These are phyloP conservation scores for Fulmarus glacialis DNA, from an alignment of 2,113 vertebrate species.

Conservation along the genomic window DNA sequence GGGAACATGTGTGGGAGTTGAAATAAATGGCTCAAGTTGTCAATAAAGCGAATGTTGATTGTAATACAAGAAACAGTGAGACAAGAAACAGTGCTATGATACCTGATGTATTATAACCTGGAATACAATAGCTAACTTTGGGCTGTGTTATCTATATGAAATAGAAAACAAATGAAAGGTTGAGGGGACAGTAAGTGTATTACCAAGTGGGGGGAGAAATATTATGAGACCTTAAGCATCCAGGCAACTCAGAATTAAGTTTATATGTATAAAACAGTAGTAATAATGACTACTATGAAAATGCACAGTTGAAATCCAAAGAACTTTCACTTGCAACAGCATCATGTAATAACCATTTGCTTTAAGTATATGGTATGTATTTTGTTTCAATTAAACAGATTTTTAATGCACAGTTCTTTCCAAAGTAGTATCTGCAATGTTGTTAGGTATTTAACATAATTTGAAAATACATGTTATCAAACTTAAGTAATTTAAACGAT, in stretches of 20 bases:
- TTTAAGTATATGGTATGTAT: neutral
- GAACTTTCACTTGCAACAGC: neutral
- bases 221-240: neutral
- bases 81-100: neutral
- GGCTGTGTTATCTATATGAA: neutral
- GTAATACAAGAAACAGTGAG: neutral
- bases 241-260: neutral
- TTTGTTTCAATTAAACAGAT: neutral
- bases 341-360: neutral
- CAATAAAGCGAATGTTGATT: neutral
- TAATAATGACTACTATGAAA: neutral
- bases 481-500: neutral
- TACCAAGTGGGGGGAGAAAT: neutral
- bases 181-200: neutral
- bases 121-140: neutral
- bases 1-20: neutral
- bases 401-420: neutral
- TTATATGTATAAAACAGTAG: neutral
- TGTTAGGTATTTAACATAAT: neutral
- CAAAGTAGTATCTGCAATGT: neutral
- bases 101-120: neutral
- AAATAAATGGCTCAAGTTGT: neutral
- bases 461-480: neutral
- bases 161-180: neutral
- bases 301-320: neutral